Evolutionary conservation across 2,797 vertebrate species (phyloP), one percentile per base, ranked within the genome.

Genomic region (Cuculus canorus): DNA sequence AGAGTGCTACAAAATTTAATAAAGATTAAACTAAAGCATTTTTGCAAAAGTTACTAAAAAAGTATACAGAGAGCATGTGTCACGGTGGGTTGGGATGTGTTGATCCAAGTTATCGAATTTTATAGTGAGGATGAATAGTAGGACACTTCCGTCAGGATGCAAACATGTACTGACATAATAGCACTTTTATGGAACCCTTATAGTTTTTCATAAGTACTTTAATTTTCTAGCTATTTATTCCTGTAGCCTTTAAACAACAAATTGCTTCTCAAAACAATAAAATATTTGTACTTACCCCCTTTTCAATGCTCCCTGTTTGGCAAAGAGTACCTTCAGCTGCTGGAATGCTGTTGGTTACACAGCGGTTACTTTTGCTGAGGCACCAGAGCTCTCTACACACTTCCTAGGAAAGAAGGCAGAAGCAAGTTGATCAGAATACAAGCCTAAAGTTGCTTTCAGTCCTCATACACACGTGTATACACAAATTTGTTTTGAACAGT

Each of bases 331-430:
- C 99, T 97, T 99, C 99, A 39, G 99, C 99, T 53, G 99, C 99
- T 48, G 99, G 99, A 97, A 99, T 99, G 98, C 99, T 99, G 98
- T 96, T 96, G n/a, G 95, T 99, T 96, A 99, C 99, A 98, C 99
- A 99, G 97, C 99, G 99, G 97, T 99, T 99, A 98, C 99, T 99
- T 98, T 99, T 99, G 98, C 99, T 99, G 97, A 99, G 99, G 98
- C 99, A 99, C 99, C 99, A 99, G 98, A 99, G 99, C 99, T 99
- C 99, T 99, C 99, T 99, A 99, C 99, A 99, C 98, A 99, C 99
- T 99, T 99, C 99, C 99, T 99, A 98, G 99, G 99, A 99, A 99
- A 99, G 98, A 99, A 99, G 98, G 98, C 98, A 98, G 98, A 98
- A 98, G 98, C 98, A 98, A 98, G 99, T 99, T 99, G 98, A 98